A percentile compares a stretch with the other conserved stretches of the same genome.
phyloP scores from a whole-genome alignment of 2,113 vertebrate genomes.

The Eudorcas thomsonii region DNA sequence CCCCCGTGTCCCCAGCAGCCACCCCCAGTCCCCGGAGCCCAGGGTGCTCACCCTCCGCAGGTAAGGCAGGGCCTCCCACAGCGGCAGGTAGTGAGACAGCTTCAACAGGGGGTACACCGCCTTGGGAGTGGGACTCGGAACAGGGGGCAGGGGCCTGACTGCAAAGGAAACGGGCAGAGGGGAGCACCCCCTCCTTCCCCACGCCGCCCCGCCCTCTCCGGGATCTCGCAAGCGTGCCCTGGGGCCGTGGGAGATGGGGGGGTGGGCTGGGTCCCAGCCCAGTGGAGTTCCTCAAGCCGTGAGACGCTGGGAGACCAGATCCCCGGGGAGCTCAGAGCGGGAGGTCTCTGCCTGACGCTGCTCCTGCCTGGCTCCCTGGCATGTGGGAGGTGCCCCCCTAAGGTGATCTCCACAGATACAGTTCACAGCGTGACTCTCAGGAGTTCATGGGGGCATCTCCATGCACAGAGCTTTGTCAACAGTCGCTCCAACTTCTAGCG shows the following conservation, averaged over 20 bases:
- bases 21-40: background rate
- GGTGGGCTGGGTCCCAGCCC: background rate
- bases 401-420: background rate
- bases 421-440: background rate
- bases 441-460: background rate
- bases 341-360: background rate
- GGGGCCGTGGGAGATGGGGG: background rate
- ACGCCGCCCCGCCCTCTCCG: accelerated
- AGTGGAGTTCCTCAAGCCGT: background rate
- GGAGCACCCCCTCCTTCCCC: background rate
- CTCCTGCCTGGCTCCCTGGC: background rate
- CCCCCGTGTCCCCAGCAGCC: background rate
- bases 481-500: background rate
- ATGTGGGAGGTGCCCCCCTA: background rate
- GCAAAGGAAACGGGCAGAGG: background rate
- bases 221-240: background rate
- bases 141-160: constrained; percentile 71
- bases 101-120: constrained; percentile 72
- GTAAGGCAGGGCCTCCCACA: constrained; percentile 87
- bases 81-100: constrained; percentile 82
- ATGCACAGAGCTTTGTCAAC: background rate
- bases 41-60: constrained; percentile 79
- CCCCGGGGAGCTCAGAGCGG: too few relatives aligned
- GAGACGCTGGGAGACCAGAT: background rate
- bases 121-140: constrained; percentile 72